phyloP scores from a whole-genome alignment of 2,113 vertebrate species.

The Tragulus kanchil region DNA sequence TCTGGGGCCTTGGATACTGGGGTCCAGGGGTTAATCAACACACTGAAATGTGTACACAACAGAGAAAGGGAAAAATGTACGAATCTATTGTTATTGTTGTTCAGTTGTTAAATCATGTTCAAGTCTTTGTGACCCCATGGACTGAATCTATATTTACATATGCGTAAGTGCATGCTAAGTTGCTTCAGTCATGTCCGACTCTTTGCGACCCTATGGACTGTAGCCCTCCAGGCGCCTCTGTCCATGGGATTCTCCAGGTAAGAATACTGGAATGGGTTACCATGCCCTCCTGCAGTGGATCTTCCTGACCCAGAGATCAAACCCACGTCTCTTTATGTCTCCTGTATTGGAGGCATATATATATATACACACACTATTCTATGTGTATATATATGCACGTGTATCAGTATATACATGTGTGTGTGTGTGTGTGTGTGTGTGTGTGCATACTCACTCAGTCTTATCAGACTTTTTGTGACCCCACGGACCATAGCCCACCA shows the following conservation, averaged over 20 bases:
- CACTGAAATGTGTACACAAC: neutral
- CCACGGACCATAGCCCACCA: neutral
- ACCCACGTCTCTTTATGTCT: too few species aligned
- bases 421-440: neutral
- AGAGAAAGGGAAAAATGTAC: constrained; percentile 24
- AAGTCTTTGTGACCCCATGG: neutral
- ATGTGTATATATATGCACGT: neutral
- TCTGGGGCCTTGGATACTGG: neutral
- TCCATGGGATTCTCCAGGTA: too few species aligned
- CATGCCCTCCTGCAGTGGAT: too few species aligned
- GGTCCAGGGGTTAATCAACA: neutral
- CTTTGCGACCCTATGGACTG: too few species aligned
- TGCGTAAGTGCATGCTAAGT: neutral
- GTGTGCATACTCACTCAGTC: neutral
- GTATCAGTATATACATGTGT: neutral
- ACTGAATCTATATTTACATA: neutral
- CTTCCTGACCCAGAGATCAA: too few species aligned
- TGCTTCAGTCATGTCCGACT: too few species aligned
- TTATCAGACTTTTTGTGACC: neutral
- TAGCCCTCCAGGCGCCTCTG: too few species aligned
- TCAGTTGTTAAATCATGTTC: rapidly evolving
- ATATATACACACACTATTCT: neutral
- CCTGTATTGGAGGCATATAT: too few species aligned
- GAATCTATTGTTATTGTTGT: neutral
- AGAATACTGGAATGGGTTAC: too few species aligned